Evolutionary conservation across 2,888 invertebrate species (phyloP).

Genomic region (Torymus aiolomorphi): DNA sequence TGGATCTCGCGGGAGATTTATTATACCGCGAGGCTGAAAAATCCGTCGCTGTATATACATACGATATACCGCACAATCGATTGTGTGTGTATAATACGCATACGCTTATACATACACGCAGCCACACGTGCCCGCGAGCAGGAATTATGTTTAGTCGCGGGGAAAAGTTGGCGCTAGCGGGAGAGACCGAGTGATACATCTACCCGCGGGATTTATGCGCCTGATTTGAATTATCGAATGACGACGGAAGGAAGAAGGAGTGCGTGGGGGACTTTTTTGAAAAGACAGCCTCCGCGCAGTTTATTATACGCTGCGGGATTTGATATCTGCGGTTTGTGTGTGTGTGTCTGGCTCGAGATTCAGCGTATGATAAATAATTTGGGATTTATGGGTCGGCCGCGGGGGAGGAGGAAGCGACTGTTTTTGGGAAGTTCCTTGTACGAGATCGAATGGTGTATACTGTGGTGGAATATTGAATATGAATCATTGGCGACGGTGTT

Average conservation of each 20-base stretch:
- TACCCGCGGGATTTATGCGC: slow-evolving; percentile 6
- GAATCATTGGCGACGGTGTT: too few relatives aligned
- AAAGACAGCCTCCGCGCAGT: slow-evolving; percentile 5
- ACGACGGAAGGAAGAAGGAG: not conserved
- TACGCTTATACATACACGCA: not conserved
- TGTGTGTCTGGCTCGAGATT: not conserved
- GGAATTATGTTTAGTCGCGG: slow-evolving; percentile 31
- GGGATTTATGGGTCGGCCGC: too few relatives aligned
- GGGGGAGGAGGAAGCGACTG: too few relatives aligned
- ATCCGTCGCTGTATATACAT: not conserved
- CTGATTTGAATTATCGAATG: slow-evolving; percentile 42
- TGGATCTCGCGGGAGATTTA: too few relatives aligned
- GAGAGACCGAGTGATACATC: too few relatives aligned
- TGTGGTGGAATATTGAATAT: too few relatives aligned
- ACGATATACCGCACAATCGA: not conserved
- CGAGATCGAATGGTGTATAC: too few relatives aligned
- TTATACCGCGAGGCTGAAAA: too few relatives aligned
- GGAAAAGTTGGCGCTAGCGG: slow-evolving; percentile 4
- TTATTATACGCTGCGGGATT: not conserved
- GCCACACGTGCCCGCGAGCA: not conserved
- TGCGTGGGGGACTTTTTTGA: not conserved
- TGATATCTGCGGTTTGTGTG: not conserved
- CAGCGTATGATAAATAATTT: not conserved
- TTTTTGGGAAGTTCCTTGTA: too few relatives aligned
- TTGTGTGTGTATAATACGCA: not conserved